Evolutionary conservation across 2,888 invertebrate species (phyloP).

Genomic region (Drosophila eohydei): DNA sequence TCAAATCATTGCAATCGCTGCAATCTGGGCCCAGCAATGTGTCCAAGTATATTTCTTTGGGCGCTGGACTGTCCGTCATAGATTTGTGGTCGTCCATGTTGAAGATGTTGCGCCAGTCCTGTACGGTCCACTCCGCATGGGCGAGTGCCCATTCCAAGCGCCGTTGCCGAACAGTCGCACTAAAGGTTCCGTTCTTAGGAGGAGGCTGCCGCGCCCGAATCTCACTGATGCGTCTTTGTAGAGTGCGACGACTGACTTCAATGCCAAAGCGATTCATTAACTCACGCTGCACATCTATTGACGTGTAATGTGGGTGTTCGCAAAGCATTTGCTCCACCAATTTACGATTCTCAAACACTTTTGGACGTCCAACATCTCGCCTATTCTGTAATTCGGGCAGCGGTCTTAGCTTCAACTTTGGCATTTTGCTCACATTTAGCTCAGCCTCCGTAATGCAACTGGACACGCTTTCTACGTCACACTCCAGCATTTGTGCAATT

Average conservation of each 20-base stretch:
- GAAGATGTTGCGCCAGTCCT: constrained; percentile 70
- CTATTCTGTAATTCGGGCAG: constrained; percentile 1
- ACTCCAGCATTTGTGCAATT: constrained; percentile 63
- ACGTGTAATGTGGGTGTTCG: constrained; percentile 57
- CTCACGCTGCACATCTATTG: constrained; percentile 61
- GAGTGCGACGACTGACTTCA: constrained; percentile 63
- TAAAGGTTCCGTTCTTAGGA: constrained; percentile 16
- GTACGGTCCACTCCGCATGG: constrained; percentile 60
- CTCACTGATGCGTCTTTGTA: constrained; percentile 68
- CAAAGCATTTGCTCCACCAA: constrained; percentile 54
- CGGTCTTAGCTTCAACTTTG: neutral
- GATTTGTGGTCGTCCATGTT: constrained; percentile 68
- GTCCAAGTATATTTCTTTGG: constrained; percentile 67
- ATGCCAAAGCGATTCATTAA: constrained; percentile 53
- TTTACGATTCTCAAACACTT: constrained; percentile 58
- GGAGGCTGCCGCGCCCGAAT: constrained; percentile 36
- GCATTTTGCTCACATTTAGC: neutral
- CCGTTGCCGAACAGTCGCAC: constrained; percentile 3
- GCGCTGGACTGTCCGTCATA: neutral
- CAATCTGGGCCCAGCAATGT: constrained; percentile 60
- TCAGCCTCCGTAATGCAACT: constrained; percentile 37
- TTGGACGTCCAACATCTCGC: constrained; percentile 63
- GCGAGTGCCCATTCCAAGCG: constrained; percentile 61
- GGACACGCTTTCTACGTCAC: constrained; percentile 53
- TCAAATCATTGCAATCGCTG: constrained; percentile 52